Evolutionary conservation across 1,140 invertebrate species (phyloP), one percentile per base, ranked within the genome.

Genomic region (Scaptodrosophila lebanonensis): DNA sequence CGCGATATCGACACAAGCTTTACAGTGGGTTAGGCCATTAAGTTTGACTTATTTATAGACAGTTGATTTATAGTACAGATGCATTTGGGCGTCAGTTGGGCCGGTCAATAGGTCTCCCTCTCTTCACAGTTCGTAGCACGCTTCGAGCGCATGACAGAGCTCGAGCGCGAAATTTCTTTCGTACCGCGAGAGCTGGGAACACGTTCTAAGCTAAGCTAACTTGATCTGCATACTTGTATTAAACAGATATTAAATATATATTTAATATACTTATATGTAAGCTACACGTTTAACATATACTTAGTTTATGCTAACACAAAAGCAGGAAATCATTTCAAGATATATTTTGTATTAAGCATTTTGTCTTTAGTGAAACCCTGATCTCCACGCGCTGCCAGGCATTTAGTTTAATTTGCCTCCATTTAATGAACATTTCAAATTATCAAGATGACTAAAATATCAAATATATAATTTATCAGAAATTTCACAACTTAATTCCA

Each of bases 11-110:
- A 56, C 51, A 61, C 30, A 32, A 39, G 39, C 49, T 67, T 49
- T 50, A 45, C 73, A 32, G 30, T 38, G 27, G 51, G 17, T 32
- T 61, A 13, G 16, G 29, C 53, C 73, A 79, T 79, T 82, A 82
- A 69, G 38, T 62, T 73, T 49, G 60, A 54, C 65, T 79, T 79
- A 79, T 79, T 79, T 79, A 79, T 79, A 73, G 73, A 36, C 36
- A 45, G 29, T 53, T 79, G 68, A 82, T 82, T 79, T 79, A 82
- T 79, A 59, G 36, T 2, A 20, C 38, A 30, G 22, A 1, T 27
- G 25, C 5, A 16, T 30, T 45, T 30, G 16, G 15, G 20, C 8
- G 8, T 8, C 3, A 3, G 8, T 8, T 25, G 8, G 3, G 8
- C 8, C 8, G 8, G 3, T 25, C 22, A 20, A 43, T 8, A 13